Base-by-base conservation (phyloP, 1,140 invertebrate species). In the Musca domestica region DNA sequence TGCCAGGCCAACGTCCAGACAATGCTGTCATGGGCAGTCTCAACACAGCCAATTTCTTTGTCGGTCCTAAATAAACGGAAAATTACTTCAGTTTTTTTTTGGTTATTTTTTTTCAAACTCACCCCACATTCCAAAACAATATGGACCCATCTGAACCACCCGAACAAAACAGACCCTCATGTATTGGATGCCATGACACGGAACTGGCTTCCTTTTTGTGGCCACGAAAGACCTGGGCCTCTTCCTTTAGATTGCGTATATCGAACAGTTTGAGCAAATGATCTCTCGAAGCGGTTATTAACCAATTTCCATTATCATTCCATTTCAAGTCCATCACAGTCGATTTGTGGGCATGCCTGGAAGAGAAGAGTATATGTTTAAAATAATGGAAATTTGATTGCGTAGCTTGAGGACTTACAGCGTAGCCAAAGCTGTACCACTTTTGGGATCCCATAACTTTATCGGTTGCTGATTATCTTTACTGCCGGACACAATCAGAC, bases 381-480 rank as follows among this genome's bases (percentile, higher is more conserved):
- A 54, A 54, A 25, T 25, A 64, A 49, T 54, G 3, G 34, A 61
- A 51, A 70, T 63, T 5, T n/a, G 6, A 14, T 64, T 23, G 9
- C 52, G 19, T 14, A 14, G 2, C 48, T 67, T 49, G 12, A 17
- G 47, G 41, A 85, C 84, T 85, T 83, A 88, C 78, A 94, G 80
- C 14, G 92, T 95, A n/a, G 92, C 92, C 65, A 95, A 80, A 10
- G 92, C 91, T 71, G 94, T 90, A 0, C 96, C 97, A 69, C 91
- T 92, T 82, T 97, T 97, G 9, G 98, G 96, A 87, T 99, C 98
- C 98, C 98, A 99, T 15, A 99, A 84, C 84, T 99, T 99, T 14
- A 99, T 94, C 10, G 98, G 98, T 78, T 99, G 98, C 79, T 99
- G 98, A 82, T 97, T 98, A 82, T 99, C 98, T 85, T 99, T 98